Conservation (phyloP, 2,113 vertebrate genomes). For the Malurus melanocephalus region DNA sequence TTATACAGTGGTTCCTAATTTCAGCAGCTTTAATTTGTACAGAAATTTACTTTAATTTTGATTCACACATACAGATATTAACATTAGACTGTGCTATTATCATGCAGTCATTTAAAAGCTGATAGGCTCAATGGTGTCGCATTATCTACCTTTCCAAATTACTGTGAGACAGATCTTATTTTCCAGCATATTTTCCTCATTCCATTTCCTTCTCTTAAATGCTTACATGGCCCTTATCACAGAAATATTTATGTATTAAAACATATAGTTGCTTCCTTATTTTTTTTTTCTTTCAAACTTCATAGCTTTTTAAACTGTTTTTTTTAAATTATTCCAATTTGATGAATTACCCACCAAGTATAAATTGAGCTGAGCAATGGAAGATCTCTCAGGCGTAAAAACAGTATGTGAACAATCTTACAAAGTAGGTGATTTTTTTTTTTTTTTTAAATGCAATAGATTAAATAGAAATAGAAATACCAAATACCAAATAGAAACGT, state of each 20-base stretch:
- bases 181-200: not conserved
- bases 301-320: not conserved
- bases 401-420: not conserved
- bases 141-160: not conserved
- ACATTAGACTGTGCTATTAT: not conserved
- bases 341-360: accelerated
- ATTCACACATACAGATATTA: not conserved
- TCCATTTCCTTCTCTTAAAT: not conserved
- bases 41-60: not conserved
- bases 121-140: not conserved
- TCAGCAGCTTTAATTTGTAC: not conserved
- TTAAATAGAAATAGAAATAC: not conserved
- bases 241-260: not conserved
- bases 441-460: not conserved
- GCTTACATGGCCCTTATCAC: not conserved
- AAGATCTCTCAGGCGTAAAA: not conserved
- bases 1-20: not conserved
- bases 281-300: not conserved
- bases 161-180: not conserved
- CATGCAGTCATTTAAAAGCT: not conserved
- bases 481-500: not conserved
- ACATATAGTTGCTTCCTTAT: not conserved
- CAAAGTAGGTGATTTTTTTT: not conserved
- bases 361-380: not conserved
- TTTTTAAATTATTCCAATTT: not conserved